Base-by-base conservation (phyloP, 2,888 invertebrate genomes). In the Nomada ferruginata region DNA sequence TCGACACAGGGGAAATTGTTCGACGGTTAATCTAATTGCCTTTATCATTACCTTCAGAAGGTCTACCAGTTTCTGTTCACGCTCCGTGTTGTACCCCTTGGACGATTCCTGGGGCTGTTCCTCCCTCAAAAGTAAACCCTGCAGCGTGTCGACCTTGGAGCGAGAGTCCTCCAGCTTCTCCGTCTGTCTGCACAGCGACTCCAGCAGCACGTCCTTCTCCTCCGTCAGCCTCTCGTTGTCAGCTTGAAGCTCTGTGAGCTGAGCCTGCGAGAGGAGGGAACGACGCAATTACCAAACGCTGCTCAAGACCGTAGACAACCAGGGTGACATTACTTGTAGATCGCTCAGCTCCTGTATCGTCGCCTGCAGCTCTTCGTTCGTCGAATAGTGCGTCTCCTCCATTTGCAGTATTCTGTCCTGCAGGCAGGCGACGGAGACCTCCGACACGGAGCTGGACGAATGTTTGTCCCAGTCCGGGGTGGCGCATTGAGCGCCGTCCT, bases 391-490 rank as follows among this genome's bases (percentile, higher is more conserved):
- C 23, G 97, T 97, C 93, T 98, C 98, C 93, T 98, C 97, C 97
- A 98, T 98, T 94, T 98, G 97, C 93, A 97, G 95, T 90, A 98
- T 98, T 92, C 98, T 96, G 93, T 98, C 98, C 94, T 98, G 98
- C 84, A 98, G 95, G 93, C 98, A 98, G 26, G 98, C 98, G 83
- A 98, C 98, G 4, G 97, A 97, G 76, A 98, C 96, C 94, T 98
- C 98, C 94, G 98, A 98, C 86, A 96, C 95, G 5, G 97, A 97
- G 82, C 97, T 97, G 61, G 97, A 97, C 76, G 98, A 98, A 93
- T 97, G 97, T 93, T 97, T 98, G 94, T 98, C 98, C 98, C 98
- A 98, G 87, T 98, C 97, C 10, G 97, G 97, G 11, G 97, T 97
- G 84, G 96, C 95, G 77, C 96, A 96, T n/a, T 96, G 96, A 23